Evolutionary conservation across 2,797 vertebrate genomes (phyloP).

Genomic region (Thripadectes ignobilis): DNA sequence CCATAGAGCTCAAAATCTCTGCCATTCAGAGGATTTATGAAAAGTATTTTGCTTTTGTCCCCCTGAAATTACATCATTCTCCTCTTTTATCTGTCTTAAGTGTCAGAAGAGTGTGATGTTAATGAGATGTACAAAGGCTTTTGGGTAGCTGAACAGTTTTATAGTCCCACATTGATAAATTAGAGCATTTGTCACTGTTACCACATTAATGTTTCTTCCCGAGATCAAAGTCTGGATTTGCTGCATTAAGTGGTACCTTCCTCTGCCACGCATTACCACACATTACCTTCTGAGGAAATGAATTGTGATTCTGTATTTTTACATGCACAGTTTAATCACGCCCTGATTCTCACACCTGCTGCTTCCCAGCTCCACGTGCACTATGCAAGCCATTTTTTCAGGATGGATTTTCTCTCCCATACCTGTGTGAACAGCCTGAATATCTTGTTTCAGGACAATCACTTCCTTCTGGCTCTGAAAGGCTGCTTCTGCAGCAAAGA

Average conservation of each 20-base stretch:
- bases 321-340: not conserved
- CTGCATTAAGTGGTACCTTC: not conserved
- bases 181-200: slow-evolving; percentile 39
- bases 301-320: not conserved
- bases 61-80: slow-evolving; percentile 17
- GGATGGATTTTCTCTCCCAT: not conserved
- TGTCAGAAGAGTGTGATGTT: not conserved
- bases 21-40: not conserved
- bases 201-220: slow-evolving; percentile 21
- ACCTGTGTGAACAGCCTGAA: not conserved
- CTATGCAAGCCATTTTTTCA: not conserved
- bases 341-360: not conserved
- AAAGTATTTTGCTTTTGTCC: slow-evolving; percentile 27
- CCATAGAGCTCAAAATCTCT: not conserved
- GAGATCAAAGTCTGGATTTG: slow-evolving; percentile 32
- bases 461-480: not conserved
- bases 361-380: not conserved
- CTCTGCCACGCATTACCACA: not conserved
- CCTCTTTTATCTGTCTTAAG: slow-evolving; percentile 16
- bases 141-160: slow-evolving; percentile 35
- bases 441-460: not conserved
- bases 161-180: slow-evolving; percentile 38
- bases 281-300: not conserved
- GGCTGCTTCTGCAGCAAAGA: not conserved
- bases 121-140: slow-evolving; percentile 52